Conservation (phyloP, 1,140 invertebrate genomes). For the Drosophila eugracilis region DNA sequence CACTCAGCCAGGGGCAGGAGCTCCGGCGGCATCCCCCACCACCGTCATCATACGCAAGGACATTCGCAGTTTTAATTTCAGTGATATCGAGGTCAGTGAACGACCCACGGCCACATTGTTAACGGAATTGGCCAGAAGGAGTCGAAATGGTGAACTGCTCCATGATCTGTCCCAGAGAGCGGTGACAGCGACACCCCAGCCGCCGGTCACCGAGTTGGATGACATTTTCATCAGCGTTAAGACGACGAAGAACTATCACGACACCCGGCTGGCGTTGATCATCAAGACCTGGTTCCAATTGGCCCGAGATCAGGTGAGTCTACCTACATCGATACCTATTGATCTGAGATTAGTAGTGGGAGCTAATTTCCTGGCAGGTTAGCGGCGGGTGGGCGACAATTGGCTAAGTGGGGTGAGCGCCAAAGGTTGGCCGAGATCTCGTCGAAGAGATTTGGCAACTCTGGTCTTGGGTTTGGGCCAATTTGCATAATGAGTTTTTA, state of each 20-base stretch:
- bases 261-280: slow-evolving; percentile 92
- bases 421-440: slow-evolving; percentile 60
- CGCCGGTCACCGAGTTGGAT: slow-evolving; percentile 89
- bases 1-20: slow-evolving; percentile 52
- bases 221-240: slow-evolving; percentile 98
- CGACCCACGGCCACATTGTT: slow-evolving; percentile 66
- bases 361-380: slow-evolving; percentile 58
- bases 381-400: slow-evolving; percentile 67
- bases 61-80: slow-evolving; percentile 83
- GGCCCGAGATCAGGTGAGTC: slow-evolving; percentile 93
- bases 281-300: slow-evolving; percentile 97
- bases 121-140: slow-evolving; percentile 67
- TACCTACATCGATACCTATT: slow-evolving; percentile 26
- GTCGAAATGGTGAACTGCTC: slow-evolving; percentile 76
- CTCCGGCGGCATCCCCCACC: slow-evolving; percentile 43
- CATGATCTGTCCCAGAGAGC: slow-evolving; percentile 79
- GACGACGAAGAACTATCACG: slow-evolving; percentile 95
- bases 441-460: slow-evolving; percentile 26
- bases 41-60: slow-evolving; percentile 81
- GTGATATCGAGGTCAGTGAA: slow-evolving; percentile 80
- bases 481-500: slow-evolving; percentile 83
- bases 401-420: slow-evolving; percentile 52
- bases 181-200: slow-evolving; percentile 86
- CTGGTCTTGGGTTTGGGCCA: slow-evolving; percentile 27
- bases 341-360: slow-evolving; percentile 49